Evolutionary conservation across 2,113 vertebrate genomes (phyloP), one percentile per base, ranked within the genome.

Genomic region (Otocyon megalotis): DNA sequence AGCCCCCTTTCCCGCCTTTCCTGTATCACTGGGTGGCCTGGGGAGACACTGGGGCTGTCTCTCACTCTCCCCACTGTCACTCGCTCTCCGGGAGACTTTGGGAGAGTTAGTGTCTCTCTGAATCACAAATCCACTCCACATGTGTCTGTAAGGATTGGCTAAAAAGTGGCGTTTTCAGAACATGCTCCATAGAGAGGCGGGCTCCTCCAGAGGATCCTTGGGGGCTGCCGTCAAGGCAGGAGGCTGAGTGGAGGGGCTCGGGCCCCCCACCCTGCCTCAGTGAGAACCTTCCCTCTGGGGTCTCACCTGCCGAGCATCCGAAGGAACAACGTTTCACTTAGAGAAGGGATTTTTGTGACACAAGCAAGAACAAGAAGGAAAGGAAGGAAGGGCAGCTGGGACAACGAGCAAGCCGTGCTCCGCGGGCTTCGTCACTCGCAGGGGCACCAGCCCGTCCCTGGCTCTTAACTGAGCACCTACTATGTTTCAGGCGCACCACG

Each of bases 331-430:
- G 17, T 77, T 71, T 85, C 60, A 26, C 22, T 22, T 35, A 77
- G 30, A 71, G 43, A n/a, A 63, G 89, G 79, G 83, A 56, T 32
- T 54, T 54, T 19, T 84, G 62, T 37, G 71, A 15, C 1, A 50
- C 28, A 71, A 1, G 28, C 12, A 32, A 32, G 8, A 54, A 3
- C 48, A 35, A 58, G 79, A 26, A 81, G 16, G 22, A 56, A 50
- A 37, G 16, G 2, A 14, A 48, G 53, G 16, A 16, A 16, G 24
- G 56, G 26, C 53, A 54, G 15, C 10, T 13, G 2, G 67, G 12
- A 37, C 50, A 1, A 8, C 3, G 3, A 32, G 72, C 8, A 11
- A 28, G 65, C 13, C 26, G 0, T 0, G 1, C 10, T 6, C 50
- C n/a, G 26, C 2, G 43, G 14, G 48, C 13, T 6, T 6, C 43